phyloP scores from a whole-genome alignment of 2,113 vertebrate genomes.

The Otocyon megalotis region DNA sequence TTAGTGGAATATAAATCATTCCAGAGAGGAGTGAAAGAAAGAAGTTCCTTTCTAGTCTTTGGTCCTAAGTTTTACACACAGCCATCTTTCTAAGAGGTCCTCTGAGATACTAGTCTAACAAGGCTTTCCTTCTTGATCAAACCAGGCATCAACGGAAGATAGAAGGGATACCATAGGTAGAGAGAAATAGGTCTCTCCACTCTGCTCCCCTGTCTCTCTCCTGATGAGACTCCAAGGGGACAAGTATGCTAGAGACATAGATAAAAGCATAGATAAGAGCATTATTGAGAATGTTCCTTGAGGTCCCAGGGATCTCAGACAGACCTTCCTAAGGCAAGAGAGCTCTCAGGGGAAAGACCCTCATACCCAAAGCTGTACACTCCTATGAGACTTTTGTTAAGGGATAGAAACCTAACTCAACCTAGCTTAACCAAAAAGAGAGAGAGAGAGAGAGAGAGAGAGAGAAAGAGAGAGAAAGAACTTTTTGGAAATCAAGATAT shows the following conservation, averaged over 20 bases:
- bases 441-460: too few species aligned
- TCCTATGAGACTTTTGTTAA: neutral
- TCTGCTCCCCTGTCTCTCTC: neutral
- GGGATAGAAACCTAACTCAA: neutral
- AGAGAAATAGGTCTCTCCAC: too few species aligned
- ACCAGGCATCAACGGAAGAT: neutral
- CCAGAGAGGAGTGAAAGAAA: neutral
- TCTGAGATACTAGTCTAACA: neutral
- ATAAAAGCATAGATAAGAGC: neutral
- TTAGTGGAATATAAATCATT: conserved; percentile 50
- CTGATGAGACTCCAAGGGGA: neutral
- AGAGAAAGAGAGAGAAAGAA: neutral
- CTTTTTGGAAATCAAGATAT: neutral
- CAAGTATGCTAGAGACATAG: neutral
- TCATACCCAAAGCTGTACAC: neutral
- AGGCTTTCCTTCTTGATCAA: neutral
- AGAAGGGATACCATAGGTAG: neutral
- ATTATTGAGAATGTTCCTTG: neutral
- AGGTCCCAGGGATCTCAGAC: neutral
- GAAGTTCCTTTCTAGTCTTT: conserved; percentile 25
- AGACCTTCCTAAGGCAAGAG: neutral
- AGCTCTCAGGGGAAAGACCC: neutral
- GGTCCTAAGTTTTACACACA: neutral
- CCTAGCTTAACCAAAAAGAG: neutral
- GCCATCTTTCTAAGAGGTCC: conserved; percentile 7